Evolutionary conservation across 2,797 vertebrate species (phyloP).

Genomic region (Erethizon dorsatum): DNA sequence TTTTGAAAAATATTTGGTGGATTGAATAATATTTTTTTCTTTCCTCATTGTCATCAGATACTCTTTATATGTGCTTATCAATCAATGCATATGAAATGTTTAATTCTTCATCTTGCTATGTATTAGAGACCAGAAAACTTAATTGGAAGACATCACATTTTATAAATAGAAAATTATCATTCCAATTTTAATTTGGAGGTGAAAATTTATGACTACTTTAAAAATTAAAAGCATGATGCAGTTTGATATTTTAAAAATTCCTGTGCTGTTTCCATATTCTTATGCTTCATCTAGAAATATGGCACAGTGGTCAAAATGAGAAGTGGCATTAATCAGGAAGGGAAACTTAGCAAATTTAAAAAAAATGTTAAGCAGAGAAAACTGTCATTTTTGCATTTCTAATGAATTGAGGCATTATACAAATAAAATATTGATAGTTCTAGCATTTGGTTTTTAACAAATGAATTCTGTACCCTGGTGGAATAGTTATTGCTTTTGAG

Average conservation of each 20-base stretch:
- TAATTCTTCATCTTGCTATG: slow-evolving; percentile 27
- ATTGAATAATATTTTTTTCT: slow-evolving; percentile 2
- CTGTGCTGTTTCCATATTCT: slow-evolving; percentile 10
- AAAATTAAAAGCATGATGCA: slow-evolving; percentile 5
- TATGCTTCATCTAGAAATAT: slow-evolving; percentile 56
- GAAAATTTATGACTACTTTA: slow-evolving; percentile 4
- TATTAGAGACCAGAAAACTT: slow-evolving; percentile 30
- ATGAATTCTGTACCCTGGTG: slow-evolving; percentile 41
- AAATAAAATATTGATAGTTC: slow-evolving; percentile 64
- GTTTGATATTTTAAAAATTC: slow-evolving; percentile 43
- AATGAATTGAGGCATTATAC: slow-evolving; percentile 60
- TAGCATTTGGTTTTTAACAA: slow-evolving; percentile 59
- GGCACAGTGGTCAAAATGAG: slow-evolving; percentile 31
- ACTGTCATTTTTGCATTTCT: slow-evolving; percentile 32
- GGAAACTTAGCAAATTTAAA: slow-evolving; percentile 32
- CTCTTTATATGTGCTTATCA: background rate
- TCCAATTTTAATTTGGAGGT: slow-evolving; percentile 67
- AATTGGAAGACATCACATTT: slow-evolving; percentile 45
- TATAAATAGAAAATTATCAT: slow-evolving; percentile 24
- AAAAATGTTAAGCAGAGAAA: slow-evolving; percentile 69
- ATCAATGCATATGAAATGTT: slow-evolving; percentile 2
- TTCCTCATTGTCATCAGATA: background rate
- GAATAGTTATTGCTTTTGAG: slow-evolving; percentile 49
- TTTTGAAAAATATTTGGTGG: background rate
- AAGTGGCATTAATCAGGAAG: slow-evolving; percentile 46